These are phyloP conservation scores for Drosophila insularis DNA, from an alignment of 1,140 invertebrate genomes.

Conservation along the genomic window DNA sequence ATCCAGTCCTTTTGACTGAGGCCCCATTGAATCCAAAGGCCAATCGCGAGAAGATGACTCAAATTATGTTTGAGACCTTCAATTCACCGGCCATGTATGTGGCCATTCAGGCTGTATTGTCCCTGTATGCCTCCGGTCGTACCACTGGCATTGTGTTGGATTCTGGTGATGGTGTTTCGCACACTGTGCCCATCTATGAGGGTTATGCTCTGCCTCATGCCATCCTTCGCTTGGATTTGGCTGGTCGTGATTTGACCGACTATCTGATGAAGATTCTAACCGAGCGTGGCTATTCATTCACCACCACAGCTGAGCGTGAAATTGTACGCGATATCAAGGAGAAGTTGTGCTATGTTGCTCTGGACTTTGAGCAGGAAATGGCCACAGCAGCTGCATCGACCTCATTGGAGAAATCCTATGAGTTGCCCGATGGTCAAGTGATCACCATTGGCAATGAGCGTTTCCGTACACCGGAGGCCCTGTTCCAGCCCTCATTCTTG, in stretches of 20 bases:
- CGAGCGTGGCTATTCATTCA: conserved; percentile 89
- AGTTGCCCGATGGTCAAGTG: conserved; percentile 92
- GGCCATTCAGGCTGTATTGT: conserved; percentile 88
- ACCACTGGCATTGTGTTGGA: conserved; percentile 93
- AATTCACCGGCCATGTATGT: conserved; percentile 92
- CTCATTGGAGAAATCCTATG: conserved; percentile 93
- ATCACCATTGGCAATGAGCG: conserved; percentile 97
- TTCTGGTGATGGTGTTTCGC: conserved; percentile 93
- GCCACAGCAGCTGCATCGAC: conserved; percentile 91
- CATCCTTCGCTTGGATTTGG: conserved; percentile 94
- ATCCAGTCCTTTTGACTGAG: conserved; percentile 93
- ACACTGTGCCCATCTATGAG: conserved; percentile 94
- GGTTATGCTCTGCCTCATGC: conserved; percentile 89
- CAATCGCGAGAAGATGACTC: conserved; percentile 92
- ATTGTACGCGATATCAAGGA: conserved; percentile 94
- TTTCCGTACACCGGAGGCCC: conserved; percentile 96
- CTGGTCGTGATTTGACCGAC: conserved; percentile 94
- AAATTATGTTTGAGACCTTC: conserved; percentile 93
- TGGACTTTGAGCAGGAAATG: conserved; percentile 95
- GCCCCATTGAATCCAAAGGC: conserved; percentile 93
- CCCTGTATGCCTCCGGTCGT: conserved; percentile 92
- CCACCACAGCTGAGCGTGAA: conserved; percentile 90
- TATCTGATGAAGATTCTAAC: conserved; percentile 94
- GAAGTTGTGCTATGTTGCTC: conserved; percentile 92
- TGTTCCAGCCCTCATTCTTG: conserved; percentile 95